Percentiles rank a stretch among this genome's conserved stretches.
Conservation (phyloP, 2,888 invertebrate genomes). For the Carterocephalus palaemon region DNA sequence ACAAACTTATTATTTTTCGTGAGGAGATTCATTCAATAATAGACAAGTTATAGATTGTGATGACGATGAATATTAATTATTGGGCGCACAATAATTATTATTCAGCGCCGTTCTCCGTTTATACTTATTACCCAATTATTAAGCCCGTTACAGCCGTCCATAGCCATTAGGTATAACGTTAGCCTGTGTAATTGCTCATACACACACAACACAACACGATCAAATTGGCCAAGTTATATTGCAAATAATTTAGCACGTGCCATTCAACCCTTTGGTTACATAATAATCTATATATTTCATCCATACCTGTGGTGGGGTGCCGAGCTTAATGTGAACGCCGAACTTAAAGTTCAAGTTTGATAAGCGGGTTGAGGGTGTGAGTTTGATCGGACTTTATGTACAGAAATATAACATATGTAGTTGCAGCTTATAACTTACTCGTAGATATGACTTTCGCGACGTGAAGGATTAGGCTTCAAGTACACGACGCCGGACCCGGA, state of each 20-base stretch:
- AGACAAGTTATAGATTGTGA: too few relatives aligned
- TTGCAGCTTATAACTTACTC: slow-evolving; percentile 16
- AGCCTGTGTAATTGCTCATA: too few relatives aligned
- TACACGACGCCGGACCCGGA: slow-evolving; percentile 1
- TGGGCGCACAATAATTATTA: neutral
- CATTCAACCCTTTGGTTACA: slow-evolving; percentile 6
- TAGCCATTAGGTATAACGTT: slow-evolving; percentile 3
- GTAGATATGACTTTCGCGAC: slow-evolving; percentile 14
- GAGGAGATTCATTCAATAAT: too few relatives aligned
- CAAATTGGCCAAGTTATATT: slow-evolving; percentile 9
- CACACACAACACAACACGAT: neutral
- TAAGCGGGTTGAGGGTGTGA: slow-evolving; percentile 12
- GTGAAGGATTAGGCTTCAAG: slow-evolving; percentile 15
- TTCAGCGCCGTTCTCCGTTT: slow-evolving; percentile 1
- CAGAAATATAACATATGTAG: slow-evolving; percentile 1
- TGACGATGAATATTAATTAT: too few relatives aligned
- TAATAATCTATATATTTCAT: too few relatives aligned
- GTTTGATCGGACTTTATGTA: slow-evolving; percentile 12
- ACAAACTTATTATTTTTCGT: too few relatives aligned
- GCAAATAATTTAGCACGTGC: neutral
- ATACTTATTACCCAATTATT: slow-evolving; percentile 12
- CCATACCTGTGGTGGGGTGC: too few relatives aligned
- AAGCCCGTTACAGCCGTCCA: slow-evolving; percentile 4
- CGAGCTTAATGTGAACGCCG: neutral
- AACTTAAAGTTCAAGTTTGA: slow-evolving; percentile 13